Conservation (phyloP, 1,140 invertebrate species). For the Orchestia grillus region DNA sequence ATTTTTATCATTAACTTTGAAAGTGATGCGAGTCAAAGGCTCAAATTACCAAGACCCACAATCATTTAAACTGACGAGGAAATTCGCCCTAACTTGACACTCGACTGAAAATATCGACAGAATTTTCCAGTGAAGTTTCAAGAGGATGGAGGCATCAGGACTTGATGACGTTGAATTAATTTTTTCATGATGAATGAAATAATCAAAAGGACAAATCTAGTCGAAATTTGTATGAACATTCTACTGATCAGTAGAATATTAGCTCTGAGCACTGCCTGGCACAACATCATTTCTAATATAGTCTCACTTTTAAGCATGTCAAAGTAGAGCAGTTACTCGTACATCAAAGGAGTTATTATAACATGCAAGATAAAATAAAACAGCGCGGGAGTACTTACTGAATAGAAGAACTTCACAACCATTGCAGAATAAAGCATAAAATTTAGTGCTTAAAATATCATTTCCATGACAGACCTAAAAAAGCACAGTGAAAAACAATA, state of each 20-base stretch:
- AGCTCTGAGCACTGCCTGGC: background rate
- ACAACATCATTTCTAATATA: background rate
- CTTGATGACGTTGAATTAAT: background rate
- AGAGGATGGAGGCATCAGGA: background rate
- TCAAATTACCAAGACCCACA: slow-evolving; percentile 24
- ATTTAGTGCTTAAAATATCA: too few species aligned
- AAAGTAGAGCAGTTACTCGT: too few species aligned
- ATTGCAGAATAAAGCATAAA: too few species aligned
- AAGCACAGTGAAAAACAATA: too few species aligned
- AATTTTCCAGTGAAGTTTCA: slow-evolving; percentile 26
- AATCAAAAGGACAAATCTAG: background rate
- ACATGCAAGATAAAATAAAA: too few species aligned
- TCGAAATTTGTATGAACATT: background rate
- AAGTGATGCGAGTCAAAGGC: slow-evolving; percentile 5
- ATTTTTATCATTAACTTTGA: background rate
- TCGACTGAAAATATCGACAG: background rate
- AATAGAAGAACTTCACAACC: too few species aligned
- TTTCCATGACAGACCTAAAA: too few species aligned
- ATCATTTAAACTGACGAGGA: slow-evolving; percentile 37
- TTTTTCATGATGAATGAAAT: background rate
- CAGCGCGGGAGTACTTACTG: too few species aligned
- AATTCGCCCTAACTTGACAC: background rate
- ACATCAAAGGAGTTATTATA: too few species aligned
- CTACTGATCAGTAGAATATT: background rate
- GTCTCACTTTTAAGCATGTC: background rate